A percentile compares a stretch with the other conserved stretches of the same genome.
Evolutionary conservation across 2,888 invertebrate species (phyloP).

Genomic region (Cheilosia vulpina): DNA sequence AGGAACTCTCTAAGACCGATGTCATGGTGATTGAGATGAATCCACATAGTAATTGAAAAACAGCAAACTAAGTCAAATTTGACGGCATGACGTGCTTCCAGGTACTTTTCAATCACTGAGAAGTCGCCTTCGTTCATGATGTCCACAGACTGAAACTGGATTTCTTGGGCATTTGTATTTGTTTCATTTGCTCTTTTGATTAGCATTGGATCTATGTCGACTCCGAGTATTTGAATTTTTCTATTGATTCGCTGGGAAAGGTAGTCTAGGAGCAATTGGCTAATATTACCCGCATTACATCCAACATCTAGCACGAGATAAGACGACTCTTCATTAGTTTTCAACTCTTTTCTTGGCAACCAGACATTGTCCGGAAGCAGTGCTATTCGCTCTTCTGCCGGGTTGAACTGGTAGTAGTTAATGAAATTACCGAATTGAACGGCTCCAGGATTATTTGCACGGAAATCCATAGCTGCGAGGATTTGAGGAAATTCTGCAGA

Average conservation of each 20-base stretch:
- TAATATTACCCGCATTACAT: constrained; percentile 92
- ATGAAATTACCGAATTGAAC: constrained; percentile 93
- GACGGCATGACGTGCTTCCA: constrained; percentile 82
- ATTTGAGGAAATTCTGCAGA: too few relatives aligned
- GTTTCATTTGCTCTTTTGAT: constrained; percentile 87
- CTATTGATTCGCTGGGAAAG: constrained; percentile 78
- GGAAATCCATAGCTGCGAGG: constrained; percentile 78
- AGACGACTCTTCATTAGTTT: constrained; percentile 33
- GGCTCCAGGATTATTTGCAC: constrained; percentile 88
- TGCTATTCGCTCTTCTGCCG: constrained; percentile 87
- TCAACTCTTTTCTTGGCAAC: constrained; percentile 79
- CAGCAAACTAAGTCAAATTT: constrained; percentile 89
- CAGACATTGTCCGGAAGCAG: constrained; percentile 85
- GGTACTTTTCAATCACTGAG: constrained; percentile 83
- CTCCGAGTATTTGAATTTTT: constrained; percentile 84
- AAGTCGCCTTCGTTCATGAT: constrained; percentile 85
- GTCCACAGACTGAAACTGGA: constrained; percentile 86
- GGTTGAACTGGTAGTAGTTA: constrained; percentile 93
- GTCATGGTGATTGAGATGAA: constrained; percentile 93
- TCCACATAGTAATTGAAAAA: constrained; percentile 96
- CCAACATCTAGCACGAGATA: constrained; percentile 85
- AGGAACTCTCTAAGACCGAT: constrained; percentile 88
- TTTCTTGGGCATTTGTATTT: constrained; percentile 82
- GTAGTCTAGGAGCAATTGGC: constrained; percentile 85
- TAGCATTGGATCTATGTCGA: constrained; percentile 90